Evolutionary conservation across 2,888 invertebrate genomes (phyloP).

Genomic region (Athalia circularis): DNA sequence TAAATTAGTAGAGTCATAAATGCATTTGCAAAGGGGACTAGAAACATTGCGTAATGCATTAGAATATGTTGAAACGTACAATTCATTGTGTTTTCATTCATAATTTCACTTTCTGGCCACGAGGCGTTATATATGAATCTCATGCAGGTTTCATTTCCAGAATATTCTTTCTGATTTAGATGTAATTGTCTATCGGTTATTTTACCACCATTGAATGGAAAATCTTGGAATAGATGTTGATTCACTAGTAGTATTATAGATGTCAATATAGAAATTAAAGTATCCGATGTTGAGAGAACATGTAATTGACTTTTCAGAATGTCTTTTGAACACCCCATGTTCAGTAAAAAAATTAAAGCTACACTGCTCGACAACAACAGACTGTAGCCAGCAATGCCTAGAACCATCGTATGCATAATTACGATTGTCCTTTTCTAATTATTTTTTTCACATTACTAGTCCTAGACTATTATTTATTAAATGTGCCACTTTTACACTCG

Average conservation of each 20-base stretch:
- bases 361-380: slow-evolving; percentile 61
- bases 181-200: slow-evolving; percentile 40
- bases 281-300: slow-evolving; percentile 62
- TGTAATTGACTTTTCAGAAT: slow-evolving; percentile 57
- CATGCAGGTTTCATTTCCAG: slow-evolving; percentile 32
- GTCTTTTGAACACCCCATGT: slow-evolving; percentile 54
- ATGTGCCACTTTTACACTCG: background rate
- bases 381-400: slow-evolving; percentile 58
- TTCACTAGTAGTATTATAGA: slow-evolving; percentile 55
- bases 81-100: slow-evolving; percentile 4
- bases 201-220: background rate
- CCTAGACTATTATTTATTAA: background rate
- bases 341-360: slow-evolving; percentile 59
- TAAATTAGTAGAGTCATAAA: slow-evolving; percentile 67
- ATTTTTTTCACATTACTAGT: slow-evolving; percentile 7
- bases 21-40: slow-evolving; percentile 67
- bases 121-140: slow-evolving; percentile 33
- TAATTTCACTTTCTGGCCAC: slow-evolving; percentile 5
- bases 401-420: slow-evolving; percentile 59
- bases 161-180: slow-evolving; percentile 34
- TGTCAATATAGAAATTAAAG: slow-evolving; percentile 58
- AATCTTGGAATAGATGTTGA: slow-evolving; percentile 45
- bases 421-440: background rate
- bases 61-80: slow-evolving; percentile 59
- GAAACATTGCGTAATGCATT: slow-evolving; percentile 65